A percentile compares a stretch with the other conserved stretches of the same genome.
Evolutionary conservation across 2,797 vertebrate genomes (phyloP).

Genomic region (Onychomys leucogaster): DNA sequence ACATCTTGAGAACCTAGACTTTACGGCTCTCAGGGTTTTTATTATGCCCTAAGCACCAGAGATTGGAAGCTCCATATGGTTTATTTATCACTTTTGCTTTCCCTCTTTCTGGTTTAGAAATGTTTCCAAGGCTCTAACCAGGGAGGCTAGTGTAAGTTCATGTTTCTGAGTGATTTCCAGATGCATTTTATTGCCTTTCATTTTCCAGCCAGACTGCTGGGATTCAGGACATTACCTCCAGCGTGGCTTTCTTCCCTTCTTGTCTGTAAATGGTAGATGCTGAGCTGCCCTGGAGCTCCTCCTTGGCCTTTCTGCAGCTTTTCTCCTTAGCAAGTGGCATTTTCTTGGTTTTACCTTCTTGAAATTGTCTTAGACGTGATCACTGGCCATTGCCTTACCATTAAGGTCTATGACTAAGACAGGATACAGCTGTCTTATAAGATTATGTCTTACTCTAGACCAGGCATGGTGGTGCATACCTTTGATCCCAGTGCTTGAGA

Average conservation of each 20-base stretch:
- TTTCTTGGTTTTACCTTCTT: constrained; percentile 43
- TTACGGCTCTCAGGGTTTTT: constrained; percentile 73
- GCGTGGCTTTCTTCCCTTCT: constrained; percentile 52
- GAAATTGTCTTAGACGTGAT: constrained; percentile 54
- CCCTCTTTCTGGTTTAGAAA: constrained; percentile 76
- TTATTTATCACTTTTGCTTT: constrained; percentile 80
- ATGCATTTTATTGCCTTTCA: constrained; percentile 69
- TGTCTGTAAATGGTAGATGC: constrained; percentile 14
- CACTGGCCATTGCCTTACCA: constrained; percentile 10
- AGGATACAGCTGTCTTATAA: neutral
- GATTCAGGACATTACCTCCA: constrained; percentile 57
- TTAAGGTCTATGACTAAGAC: constrained; percentile 19
- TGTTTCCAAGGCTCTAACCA: constrained; percentile 72
- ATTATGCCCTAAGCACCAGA: constrained; percentile 75
- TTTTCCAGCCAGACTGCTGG: constrained; percentile 57
- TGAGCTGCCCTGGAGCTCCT: constrained; percentile 19
- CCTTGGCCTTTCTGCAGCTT: constrained; percentile 57
- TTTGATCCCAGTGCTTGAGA: neutral
- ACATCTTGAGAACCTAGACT: constrained; percentile 77
- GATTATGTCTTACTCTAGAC: neutral
- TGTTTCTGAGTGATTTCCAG: constrained; percentile 73
- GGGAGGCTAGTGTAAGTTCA: constrained; percentile 68
- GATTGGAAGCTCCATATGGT: constrained; percentile 74
- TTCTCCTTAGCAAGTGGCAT: constrained; percentile 50
- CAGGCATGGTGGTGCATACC: neutral